These are phyloP conservation scores for Siniperca knerii DNA, from an alignment of 2,113 vertebrate species.

Conservation along the genomic window DNA sequence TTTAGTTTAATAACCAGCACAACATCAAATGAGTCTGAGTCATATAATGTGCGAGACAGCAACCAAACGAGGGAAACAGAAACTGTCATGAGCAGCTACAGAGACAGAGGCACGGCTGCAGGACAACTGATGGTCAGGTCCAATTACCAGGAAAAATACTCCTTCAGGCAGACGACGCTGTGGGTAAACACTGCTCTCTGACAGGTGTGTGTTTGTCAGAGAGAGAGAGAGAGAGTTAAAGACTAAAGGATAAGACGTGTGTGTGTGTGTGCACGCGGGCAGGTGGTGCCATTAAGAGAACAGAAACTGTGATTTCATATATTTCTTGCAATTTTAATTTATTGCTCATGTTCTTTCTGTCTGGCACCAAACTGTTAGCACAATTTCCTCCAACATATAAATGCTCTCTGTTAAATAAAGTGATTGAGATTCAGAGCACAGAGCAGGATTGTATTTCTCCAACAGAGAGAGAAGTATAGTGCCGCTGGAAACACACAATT, in stretches of 20 bases:
- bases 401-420: constrained; percentile 56
- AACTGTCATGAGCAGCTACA: background rate
- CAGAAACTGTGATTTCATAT: constrained; percentile 40
- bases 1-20: background rate
- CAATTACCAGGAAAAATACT: constrained; percentile 68
- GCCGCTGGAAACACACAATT: background rate
- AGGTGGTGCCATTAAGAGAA: constrained; percentile 1
- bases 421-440: constrained; percentile 55
- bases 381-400: constrained; percentile 40
- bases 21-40: constrained; percentile 8
- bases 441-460: constrained; percentile 17
- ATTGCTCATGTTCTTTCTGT: constrained; percentile 41
- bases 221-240: background rate
- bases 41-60: constrained; percentile 11
- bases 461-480: constrained; percentile 7
- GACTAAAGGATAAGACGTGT: background rate
- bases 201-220: constrained; percentile 54
- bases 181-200: constrained; percentile 56
- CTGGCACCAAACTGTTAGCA: constrained; percentile 49
- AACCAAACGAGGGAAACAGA: background rate
- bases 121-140: constrained; percentile 68
- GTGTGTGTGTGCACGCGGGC: background rate
- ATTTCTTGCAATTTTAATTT: constrained; percentile 51
- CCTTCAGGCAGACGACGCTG: constrained; percentile 50
- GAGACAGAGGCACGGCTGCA: constrained; percentile 27